Evolutionary conservation across 2,113 vertebrate species (phyloP).

Genomic region (Brevimyrus niger): DNA sequence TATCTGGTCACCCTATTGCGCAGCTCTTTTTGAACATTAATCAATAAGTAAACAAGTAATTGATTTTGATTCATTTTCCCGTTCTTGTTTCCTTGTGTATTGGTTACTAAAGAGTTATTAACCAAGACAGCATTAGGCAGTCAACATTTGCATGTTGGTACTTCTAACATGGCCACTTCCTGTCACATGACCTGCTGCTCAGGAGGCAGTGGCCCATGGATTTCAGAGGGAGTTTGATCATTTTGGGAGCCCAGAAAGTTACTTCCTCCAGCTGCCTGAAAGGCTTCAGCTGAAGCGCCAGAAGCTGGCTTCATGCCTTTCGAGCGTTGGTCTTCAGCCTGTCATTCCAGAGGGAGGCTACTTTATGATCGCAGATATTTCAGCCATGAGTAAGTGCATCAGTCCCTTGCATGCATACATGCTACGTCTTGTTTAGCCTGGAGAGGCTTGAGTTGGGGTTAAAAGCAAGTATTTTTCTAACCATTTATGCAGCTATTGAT

Average conservation of each 20-base stretch:
- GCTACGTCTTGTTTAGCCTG: background rate
- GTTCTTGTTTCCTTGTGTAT: background rate
- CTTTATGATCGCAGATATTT: conserved; percentile 81
- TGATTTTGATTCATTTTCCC: background rate
- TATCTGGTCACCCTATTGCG: too few species aligned
- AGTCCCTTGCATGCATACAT: background rate
- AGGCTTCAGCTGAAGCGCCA: conserved; percentile 63
- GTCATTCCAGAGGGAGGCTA: conserved; percentile 80
- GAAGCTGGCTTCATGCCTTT: conserved; percentile 64
- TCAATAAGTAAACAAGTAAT: background rate
- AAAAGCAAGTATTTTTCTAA: background rate
- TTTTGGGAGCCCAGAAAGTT: conserved; percentile 73
- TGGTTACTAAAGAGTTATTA: background rate
- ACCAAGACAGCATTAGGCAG: background rate
- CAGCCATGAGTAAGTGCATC: conserved; percentile 72
- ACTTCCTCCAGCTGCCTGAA: conserved; percentile 70
- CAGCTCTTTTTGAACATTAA: background rate
- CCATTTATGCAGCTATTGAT: too few species aligned
- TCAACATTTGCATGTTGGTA: background rate
- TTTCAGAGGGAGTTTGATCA: conserved; percentile 69
- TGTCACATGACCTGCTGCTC: background rate
- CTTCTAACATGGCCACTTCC: background rate
- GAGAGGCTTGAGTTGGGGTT: background rate
- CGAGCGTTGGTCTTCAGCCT: conserved; percentile 69
- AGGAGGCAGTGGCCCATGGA: conserved; percentile 77